Evolutionary conservation across 2,797 vertebrate genomes (phyloP), one percentile per base, ranked within the genome.

Genomic region (Paratrypauchen microcephalus): DNA sequence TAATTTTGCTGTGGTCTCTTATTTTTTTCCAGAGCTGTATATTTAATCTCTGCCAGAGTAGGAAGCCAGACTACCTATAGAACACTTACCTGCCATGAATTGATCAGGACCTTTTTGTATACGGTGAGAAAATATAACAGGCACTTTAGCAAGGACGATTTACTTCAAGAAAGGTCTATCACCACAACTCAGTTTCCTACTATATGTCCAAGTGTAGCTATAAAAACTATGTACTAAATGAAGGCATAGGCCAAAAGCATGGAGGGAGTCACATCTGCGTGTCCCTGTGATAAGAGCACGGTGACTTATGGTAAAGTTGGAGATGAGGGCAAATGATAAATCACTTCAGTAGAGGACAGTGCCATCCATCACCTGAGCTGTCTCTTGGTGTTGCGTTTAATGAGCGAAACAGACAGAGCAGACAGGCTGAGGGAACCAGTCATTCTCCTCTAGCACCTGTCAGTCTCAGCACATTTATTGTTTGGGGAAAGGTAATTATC

Each of bases 351-450:
- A 21, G 67, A 62, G 69, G 73, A 82, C n/a, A 0, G 23, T 0
- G 59, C 57, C 75, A 83, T 86, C 70, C 52, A 85, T 87, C 84
- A 77, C 57, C 73, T 70, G 73, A 24, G 70, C 78, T 55, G 70
- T 83, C 70, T 77, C 75, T 75, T 48, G 47, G 74, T 67, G 1
- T 47, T 15, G 45, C 47, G 39, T 80, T 75, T 86, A 83, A 89
- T 83, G 83, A 84, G 82, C 73, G 82, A 73, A 85, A 80, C 74
- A 66, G 72, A 81, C 74, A 65, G 72, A 32, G 64, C 66, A 69
- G 80, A 76, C 68, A 26, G 67, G 78, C 65, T 13, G 71, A 76
- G 45, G 66, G 64, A 56, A 15, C 72, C 69, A 7, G 68, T 68
- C 73, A 56, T 75, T 83, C 73, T 69, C 63, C 0, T n/a, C 48